Evolutionary conservation across 2,113 vertebrate genomes (phyloP), one percentile per base, ranked within the genome.

Genomic region (Tenebrosternarchus preto): DNA sequence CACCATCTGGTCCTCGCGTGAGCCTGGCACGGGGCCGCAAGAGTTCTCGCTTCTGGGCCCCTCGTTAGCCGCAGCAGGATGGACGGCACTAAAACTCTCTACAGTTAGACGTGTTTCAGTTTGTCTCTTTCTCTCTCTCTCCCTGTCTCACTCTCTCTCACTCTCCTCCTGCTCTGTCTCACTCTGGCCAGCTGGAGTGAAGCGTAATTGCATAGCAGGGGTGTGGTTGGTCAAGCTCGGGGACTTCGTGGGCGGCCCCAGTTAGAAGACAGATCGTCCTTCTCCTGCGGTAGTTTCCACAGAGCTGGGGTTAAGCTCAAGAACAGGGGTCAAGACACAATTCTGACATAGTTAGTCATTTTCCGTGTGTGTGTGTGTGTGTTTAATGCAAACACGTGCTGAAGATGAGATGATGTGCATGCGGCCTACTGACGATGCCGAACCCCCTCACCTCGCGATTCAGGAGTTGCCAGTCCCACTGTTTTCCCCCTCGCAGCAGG

Each of bases 161-260:
- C 50, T 68, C 60, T 61, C 56, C 60, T 61, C 56, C 43, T 19
- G 64, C 46, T 15, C 39, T 56, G 36, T 61, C 69, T 60, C 57
- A 69, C 46, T 20, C 33, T 66, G 68, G 82, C 85, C 88, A 91
- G 86, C 88, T 91, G 89, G 88, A 82, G 80, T 78, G 67, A 11
- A 3, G 70, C 70, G 83, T 85, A 86, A 89, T 88, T 84, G 89
- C 81, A 90, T 87, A 87, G 88, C 73, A 86, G 57, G 86, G 82
- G 83, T 80, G 82, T n/a, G 85, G 39, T 82, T 39, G 82, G 82
- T 85, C 80, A 82, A 86, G 87, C 82, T 83, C 64, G 75, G 76
- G 83, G 82, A 82, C 81, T 85, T 82, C 81, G 70, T 87, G 82
- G n/a, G 25, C n/a, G 63, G 87, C 84, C n/a, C 71, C 85, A 86